These are phyloP conservation scores for Oceanodroma leucorhoa DNA, from an alignment of 2,797 vertebrate species.

Conservation along the genomic window DNA sequence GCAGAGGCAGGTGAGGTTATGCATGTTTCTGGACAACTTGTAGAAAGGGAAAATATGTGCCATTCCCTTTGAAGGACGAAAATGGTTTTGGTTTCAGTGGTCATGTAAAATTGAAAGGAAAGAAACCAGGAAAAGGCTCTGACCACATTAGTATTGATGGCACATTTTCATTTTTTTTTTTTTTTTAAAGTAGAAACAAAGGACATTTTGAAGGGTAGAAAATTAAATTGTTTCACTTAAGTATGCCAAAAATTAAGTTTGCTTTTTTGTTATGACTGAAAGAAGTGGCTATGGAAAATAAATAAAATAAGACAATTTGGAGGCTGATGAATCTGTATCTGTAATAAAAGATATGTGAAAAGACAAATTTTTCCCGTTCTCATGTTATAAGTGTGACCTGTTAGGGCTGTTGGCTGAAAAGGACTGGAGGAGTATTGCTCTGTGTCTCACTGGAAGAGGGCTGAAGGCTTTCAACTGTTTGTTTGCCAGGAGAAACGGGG, in stretches of 20 bases:
- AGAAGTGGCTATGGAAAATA: background rate
- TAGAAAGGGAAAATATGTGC: background rate
- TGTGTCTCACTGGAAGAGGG: background rate
- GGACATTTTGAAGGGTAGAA: background rate
- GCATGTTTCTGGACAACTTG: background rate
- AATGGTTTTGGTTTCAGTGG: background rate
- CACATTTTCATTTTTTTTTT: background rate
- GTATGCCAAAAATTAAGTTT: background rate
- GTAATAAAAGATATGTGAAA: background rate
- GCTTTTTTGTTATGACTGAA: background rate
- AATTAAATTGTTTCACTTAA: background rate
- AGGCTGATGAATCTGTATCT: background rate
- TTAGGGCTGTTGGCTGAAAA: background rate
- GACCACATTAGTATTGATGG: background rate
- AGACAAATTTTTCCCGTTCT: background rate
- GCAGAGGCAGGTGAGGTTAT: background rate
- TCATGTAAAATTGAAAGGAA: background rate
- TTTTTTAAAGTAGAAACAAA: background rate
- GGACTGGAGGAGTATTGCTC: background rate
- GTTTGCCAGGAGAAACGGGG: background rate
- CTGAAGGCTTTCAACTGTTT: background rate
- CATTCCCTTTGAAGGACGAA: background rate
- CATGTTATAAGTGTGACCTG: background rate
- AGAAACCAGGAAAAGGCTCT: background rate
- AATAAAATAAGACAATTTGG: background rate